These are phyloP conservation scores for Thinocorus orbignyianus DNA, from an alignment of 2,113 vertebrate genomes.

Conservation along the genomic window DNA sequence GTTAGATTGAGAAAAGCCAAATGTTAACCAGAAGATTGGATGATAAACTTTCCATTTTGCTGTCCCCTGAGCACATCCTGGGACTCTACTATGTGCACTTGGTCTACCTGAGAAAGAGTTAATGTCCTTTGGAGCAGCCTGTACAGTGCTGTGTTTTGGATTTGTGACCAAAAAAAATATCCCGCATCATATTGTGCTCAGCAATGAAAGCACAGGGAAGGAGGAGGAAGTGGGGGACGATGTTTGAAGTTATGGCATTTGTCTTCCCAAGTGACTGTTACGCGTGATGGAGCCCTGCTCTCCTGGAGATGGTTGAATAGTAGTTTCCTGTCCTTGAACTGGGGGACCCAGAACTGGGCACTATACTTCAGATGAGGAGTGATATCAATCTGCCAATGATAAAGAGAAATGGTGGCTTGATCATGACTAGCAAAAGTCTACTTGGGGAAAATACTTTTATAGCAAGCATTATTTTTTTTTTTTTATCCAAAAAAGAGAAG, in stretches of 20 bases:
- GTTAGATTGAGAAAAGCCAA: neutral
- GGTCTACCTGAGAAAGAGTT: neutral
- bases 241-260: neutral
- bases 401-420: neutral
- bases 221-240: accelerated
- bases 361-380: too few species aligned
- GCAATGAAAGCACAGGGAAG: neutral
- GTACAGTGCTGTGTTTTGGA: neutral
- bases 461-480: accelerated
- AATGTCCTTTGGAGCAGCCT: neutral
- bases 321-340: too few species aligned
- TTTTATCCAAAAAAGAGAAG: neutral
- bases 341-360: too few species aligned
- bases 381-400: neutral
- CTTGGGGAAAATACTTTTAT: neutral
- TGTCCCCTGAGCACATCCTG: neutral
- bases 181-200: neutral
- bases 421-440: neutral
- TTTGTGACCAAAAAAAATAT: neutral
- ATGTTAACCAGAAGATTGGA: neutral
- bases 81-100: neutral
- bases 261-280: neutral
- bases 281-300: accelerated
- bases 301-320: neutral
- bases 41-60: neutral